A percentile compares a stretch with the other conserved stretches of the same genome.
Evolutionary conservation across 2,888 invertebrate genomes (phyloP).

Genomic region (Amblyteles armatorius): DNA sequence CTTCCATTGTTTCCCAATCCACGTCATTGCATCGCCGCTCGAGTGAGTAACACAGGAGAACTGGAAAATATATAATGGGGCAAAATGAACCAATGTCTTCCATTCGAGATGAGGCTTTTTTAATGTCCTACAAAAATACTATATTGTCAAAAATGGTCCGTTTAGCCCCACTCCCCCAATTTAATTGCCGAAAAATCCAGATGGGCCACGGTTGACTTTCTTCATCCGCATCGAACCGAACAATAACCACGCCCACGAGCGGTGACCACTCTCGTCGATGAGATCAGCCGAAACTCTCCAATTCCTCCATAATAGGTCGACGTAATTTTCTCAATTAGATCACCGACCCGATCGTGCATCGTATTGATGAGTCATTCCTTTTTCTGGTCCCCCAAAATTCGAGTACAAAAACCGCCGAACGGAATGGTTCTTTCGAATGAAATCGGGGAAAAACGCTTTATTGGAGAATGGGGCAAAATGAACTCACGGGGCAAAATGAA

Average conservation of each 20-base stretch:
- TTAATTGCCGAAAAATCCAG: conserved; percentile 27
- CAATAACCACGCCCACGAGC: conserved; percentile 32
- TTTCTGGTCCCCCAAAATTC: not conserved
- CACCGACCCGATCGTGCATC: not conserved
- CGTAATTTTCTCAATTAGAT: conserved; percentile 23
- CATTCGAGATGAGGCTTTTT: no score
- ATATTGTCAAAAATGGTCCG: conserved; percentile 22
- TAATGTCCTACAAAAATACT: no score
- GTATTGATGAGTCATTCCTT: conserved; percentile 24
- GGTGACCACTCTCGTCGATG: conserved; percentile 9
- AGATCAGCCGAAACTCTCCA: conserved; percentile 9
- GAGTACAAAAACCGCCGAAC: not conserved
- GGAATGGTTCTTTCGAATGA: not conserved
- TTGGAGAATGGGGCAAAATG: not conserved
- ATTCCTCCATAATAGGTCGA: conserved; percentile 37
- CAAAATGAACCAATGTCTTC: no score
- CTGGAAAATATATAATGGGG: no score
- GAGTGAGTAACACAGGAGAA: no score
- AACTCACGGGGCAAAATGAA: not conserved
- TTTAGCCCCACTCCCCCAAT: not conserved
- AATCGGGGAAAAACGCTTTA: not conserved
- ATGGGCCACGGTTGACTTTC: conserved; percentile 5
- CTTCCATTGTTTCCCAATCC: no score
- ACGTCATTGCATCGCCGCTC: no score
- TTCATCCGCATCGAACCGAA: not conserved